Evolutionary conservation across 1,140 invertebrate species (phyloP), one percentile per base, ranked within the genome.

Genomic region (Centruroides sculpturatus): DNA sequence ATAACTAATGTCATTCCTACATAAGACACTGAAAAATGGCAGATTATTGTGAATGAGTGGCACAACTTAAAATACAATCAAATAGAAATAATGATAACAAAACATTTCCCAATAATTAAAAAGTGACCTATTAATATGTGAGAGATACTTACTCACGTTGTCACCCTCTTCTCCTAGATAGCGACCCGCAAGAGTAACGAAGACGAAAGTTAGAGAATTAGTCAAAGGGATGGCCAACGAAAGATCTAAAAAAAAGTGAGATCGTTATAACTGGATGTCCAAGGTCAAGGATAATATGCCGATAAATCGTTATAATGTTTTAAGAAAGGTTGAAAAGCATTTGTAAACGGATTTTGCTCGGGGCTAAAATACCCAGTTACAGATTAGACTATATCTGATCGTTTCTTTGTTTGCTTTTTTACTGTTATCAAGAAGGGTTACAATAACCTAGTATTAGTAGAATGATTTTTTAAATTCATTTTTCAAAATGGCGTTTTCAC

Each of bases 201-300:
- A 74, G 12, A 76, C 66, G 50, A 77, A 74, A 9, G 75, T 75
- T 12, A 77, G 60, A 11, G 74, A 73, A 65, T 76, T 76, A 35
- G 73, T 74, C 8, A 77, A 64, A 7, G 75, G 75, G 35, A 75
- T 74, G 35, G 75, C 74, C 12, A 76, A 59, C 5, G 72, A 72
- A 36, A 77, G 64, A 60, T 76, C 75, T 74, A 64, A 52, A 71
- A 69, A 61, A 36, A 63, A 54, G 56, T 47, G 4, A 46, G 36
- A 11, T 5, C 7, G 35, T 54, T 54, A 23, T 11, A 51, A 51
- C 50, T 51, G 10, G 41, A 41, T 41, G 41, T 5, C 8, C 41
- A 41, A 41, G 41, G 41, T 41, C 41, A 41, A 41, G 41, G 41
- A 8, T 41, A 41, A 41, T 41, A 5, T 5, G 41, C 5, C 41